phyloP scores from a whole-genome alignment of 2,113 vertebrate species.

The Microcebus griseorufus region DNA sequence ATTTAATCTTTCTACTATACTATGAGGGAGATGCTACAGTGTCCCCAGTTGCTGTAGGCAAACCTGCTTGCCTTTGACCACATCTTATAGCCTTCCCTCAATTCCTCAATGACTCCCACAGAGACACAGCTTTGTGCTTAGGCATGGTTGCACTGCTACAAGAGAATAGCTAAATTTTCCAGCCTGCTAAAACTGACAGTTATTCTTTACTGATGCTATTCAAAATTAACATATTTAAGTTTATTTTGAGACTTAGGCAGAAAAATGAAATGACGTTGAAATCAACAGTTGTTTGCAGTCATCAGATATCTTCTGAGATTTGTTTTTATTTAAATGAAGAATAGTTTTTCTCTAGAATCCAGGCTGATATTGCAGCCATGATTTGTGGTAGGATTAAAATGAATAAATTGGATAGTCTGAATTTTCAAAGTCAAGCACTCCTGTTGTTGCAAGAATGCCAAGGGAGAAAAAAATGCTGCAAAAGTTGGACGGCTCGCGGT shows the following conservation, averaged over 20 bases:
- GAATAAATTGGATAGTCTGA: not conserved
- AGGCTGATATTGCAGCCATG: not conserved
- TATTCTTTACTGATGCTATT: constrained; percentile 12
- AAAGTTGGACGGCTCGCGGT: not conserved
- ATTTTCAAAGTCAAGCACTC: constrained; percentile 10
- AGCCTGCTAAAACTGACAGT: not conserved
- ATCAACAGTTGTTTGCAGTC: constrained; percentile 21
- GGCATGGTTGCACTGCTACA: rapidly evolving
- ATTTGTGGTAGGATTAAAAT: not conserved
- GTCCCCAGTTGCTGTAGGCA: constrained; percentile 54
- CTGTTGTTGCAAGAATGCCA: not conserved
- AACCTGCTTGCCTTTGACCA: constrained; percentile 53
- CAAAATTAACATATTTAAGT: constrained; percentile 52
- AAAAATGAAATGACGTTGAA: constrained; percentile 39
- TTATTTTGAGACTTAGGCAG: constrained; percentile 41
- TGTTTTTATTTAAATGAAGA: constrained; percentile 46
- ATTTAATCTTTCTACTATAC: not conserved
- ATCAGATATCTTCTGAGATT: constrained; percentile 35
- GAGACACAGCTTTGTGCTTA: constrained; percentile 23
- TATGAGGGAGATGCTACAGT: not conserved
- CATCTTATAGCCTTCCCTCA: constrained; percentile 35
- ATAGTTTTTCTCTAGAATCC: not conserved
- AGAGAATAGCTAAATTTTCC: not conserved
- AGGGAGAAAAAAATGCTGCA: not conserved
- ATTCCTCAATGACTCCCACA: not conserved